Evolutionary conservation across 1,140 invertebrate genomes (phyloP).

Genomic region (Heliothis virescens): DNA sequence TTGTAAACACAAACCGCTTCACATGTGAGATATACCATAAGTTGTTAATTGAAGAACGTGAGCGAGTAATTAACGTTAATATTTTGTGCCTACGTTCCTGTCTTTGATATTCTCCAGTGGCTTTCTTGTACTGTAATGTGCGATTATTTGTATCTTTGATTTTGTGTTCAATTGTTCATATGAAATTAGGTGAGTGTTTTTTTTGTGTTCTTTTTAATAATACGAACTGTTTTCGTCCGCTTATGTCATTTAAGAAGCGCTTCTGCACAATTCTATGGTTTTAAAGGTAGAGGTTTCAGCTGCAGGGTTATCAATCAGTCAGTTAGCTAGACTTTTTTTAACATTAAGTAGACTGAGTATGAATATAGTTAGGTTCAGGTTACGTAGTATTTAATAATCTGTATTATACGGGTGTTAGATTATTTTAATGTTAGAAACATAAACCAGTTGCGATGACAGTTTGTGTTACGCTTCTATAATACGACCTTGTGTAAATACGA

Average conservation of each 20-base stretch:
- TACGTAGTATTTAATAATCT: too few species aligned
- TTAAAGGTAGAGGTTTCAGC: too few species aligned
- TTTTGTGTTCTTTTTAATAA: not conserved
- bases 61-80: conserved; percentile 44
- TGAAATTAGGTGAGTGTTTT: not conserved
- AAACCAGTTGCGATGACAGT: too few species aligned
- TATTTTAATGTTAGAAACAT: too few species aligned
- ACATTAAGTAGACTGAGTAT: too few species aligned
- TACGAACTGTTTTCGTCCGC: not conserved
- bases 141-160: not conserved
- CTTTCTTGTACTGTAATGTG: not conserved
- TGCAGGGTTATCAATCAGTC: too few species aligned
- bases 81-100: not conserved
- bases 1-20: conserved; percentile 18
- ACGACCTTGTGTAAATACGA: too few species aligned
- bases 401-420: too few species aligned
- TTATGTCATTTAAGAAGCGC: not conserved
- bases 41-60: conserved; percentile 20
- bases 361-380: too few species aligned
- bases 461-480: too few species aligned
- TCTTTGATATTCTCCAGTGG: not conserved
- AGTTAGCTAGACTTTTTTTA: too few species aligned
- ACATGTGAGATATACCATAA: conserved; percentile 17
- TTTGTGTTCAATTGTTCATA: not conserved
- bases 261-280: too few species aligned